Percentiles rank a stretch among this genome's conserved stretches.
Conservation (phyloP, 2,797 vertebrate species). For the Tokudaia tokunoshimensis region DNA sequence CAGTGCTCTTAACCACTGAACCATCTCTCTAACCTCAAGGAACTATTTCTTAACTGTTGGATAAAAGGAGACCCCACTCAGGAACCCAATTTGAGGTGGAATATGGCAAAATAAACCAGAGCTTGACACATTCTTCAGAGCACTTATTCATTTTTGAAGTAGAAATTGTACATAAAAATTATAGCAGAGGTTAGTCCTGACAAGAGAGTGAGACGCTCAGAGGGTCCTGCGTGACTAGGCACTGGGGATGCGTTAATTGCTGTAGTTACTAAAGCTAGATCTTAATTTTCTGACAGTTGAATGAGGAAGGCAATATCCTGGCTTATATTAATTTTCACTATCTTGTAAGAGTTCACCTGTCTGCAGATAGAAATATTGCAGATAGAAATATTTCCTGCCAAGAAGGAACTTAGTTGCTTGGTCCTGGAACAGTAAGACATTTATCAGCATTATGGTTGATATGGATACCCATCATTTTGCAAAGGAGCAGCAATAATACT, state of each 20-base stretch:
- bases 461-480: constrained; percentile 52
- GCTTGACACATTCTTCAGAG: constrained; percentile 39
- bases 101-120: constrained; percentile 17
- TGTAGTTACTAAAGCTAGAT: constrained; percentile 50
- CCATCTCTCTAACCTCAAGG: background rate
- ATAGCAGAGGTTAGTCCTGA: constrained; percentile 36
- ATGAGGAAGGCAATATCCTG: constrained; percentile 45
- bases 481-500: constrained; percentile 61
- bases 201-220: constrained; percentile 29
- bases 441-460: constrained; percentile 38
- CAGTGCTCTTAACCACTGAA: background rate
- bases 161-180: constrained; percentile 49
- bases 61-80: background rate
- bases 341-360: constrained; percentile 40
- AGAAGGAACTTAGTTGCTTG: constrained; percentile 44
- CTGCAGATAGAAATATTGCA: constrained; percentile 10
- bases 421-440: background rate
- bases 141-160: constrained; percentile 39
- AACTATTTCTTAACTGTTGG: background rate
- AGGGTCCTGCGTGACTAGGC: background rate
- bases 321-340: constrained; percentile 49
- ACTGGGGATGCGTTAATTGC: constrained; percentile 62
- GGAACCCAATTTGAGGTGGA: background rate
- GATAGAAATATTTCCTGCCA: constrained; percentile 37
- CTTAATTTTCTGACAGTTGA: constrained; percentile 66